Percentiles rank a stretch among this genome's conserved stretches.
Conservation (phyloP, 2,888 invertebrate genomes). For the Buathra laborator region DNA sequence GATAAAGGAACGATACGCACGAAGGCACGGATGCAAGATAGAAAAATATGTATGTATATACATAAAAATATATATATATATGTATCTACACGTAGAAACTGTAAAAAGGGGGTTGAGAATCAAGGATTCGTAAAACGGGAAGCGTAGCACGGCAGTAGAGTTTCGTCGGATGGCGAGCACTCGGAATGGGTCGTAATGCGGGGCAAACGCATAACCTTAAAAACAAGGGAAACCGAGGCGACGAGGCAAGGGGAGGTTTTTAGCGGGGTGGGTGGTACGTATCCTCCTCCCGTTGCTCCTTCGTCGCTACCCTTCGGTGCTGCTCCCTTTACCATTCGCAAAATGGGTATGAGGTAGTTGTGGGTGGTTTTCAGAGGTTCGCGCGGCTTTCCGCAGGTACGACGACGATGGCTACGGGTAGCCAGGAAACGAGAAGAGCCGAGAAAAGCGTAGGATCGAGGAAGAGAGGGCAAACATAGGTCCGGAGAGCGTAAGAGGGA, state of each 20-base stretch:
- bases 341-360: conserved; percentile 24
- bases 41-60: neutral
- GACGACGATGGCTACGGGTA: conserved; percentile 18
- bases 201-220: conserved; percentile 83
- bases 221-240: conserved; percentile 77
- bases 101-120: conserved; percentile 72
- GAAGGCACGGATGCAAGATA: neutral
- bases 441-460: conserved; percentile 33
- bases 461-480: conserved; percentile 11
- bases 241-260: conserved; percentile 59
- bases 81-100: neutral
- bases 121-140: conserved; percentile 80
- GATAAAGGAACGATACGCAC: conserved; percentile 49
- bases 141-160: conserved; percentile 30
- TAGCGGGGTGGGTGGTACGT: conserved; percentile 17
- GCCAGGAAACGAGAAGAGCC: conserved; percentile 43
- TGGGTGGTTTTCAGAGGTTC: conserved; percentile 39
- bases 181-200: conserved; percentile 82
- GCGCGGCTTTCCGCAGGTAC: conserved; percentile 42
- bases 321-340: conserved; percentile 31
- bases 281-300: conserved; percentile 22
- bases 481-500: conserved; percentile 37
- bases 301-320: conserved; percentile 16
- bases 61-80: neutral
- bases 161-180: conserved; percentile 73